These are phyloP conservation scores for Gobiocypris rarus DNA, from an alignment of 2,113 vertebrate genomes.

Conservation along the genomic window DNA sequence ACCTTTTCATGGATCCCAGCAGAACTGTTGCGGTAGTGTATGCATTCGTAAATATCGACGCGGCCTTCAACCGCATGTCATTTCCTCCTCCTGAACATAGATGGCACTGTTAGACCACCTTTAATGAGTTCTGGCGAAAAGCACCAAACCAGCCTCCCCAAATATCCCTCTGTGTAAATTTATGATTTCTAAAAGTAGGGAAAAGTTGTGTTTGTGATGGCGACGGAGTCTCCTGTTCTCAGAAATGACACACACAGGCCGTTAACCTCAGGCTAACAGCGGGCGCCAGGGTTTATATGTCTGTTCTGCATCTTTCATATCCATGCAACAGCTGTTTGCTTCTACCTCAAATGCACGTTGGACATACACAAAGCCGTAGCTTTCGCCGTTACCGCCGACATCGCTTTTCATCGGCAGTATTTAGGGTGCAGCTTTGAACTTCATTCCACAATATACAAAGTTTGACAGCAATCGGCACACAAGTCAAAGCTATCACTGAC, in stretches of 20 bases:
- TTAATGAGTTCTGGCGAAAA: neutral
- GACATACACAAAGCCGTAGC: constrained; percentile 21
- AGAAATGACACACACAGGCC: constrained; percentile 51
- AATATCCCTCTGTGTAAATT: constrained; percentile 47
- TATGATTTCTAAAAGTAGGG: constrained; percentile 50
- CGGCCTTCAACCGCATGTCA: neutral
- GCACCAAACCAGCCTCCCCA: constrained; percentile 18
- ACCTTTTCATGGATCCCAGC: neutral
- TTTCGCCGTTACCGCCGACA: neutral
- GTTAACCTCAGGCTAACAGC: constrained; percentile 32
- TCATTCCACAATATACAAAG: neutral
- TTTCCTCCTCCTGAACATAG: constrained; percentile 24
- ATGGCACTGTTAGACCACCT: constrained; percentile 42
- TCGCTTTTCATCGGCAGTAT: neutral
- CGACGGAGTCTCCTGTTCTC: constrained; percentile 40
- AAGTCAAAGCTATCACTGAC: neutral
- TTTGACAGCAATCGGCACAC: neutral
- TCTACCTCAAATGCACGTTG: neutral
- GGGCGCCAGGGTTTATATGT: neutral
- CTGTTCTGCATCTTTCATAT: constrained; percentile 34
- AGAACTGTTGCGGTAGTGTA: neutral
- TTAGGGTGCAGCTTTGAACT: constrained; percentile 20
- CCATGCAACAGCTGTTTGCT: constrained; percentile 34
- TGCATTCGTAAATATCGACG: neutral
- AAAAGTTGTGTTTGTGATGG: constrained; percentile 55